Base-by-base conservation (phyloP, 2,797 vertebrate species). In the Clarias pachynema region DNA sequence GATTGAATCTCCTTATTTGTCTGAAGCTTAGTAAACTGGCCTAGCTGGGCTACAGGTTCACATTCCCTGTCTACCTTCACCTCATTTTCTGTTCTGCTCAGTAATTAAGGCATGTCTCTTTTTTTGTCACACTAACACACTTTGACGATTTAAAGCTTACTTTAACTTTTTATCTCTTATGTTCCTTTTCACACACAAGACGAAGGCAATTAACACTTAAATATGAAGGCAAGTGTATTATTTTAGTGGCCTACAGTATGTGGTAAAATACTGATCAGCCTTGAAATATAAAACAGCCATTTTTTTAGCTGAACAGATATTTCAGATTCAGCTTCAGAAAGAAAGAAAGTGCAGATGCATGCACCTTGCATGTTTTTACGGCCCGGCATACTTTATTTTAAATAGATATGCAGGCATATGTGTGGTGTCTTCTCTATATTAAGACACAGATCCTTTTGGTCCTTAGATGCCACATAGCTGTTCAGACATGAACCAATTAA, bases 401-500 rank as follows among this genome's bases (percentile, higher is more conserved):
- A 80, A 68, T 86, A 79, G 86, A 90, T 80, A 86, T 82, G 79
- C 37, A 44, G 78, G 81, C 37, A 86, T 83, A 89, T 78, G 65
- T 84, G 37, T 75, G 66, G 57, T 26, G 81, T 80, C 82, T 87
- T 53, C 83, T 87, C 88, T 91, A 90, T 91, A 90, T 91, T 88
- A 88, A 89, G 89, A 66, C 77, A 79, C 83, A 89, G 85, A 86
- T 81, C 83, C 78, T 87, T 79, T 53, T 66, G 73, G 78, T 85
- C 77, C 81, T 56, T 78, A 89, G 88, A 84, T 74, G 49, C 78
- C 85, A 81, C 86, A 85, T 82, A 84, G 85, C 84, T 85, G 86
- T 91, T 92, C 90, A 91, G 89, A 93, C 91, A 84, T 91, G 89
- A 92, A 90, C 91, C 92, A 94, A 95, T 95, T 95, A 95, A 93